Evolutionary conservation across 2,797 vertebrate species (phyloP).

Genomic region (Gobio occitaniae): DNA sequence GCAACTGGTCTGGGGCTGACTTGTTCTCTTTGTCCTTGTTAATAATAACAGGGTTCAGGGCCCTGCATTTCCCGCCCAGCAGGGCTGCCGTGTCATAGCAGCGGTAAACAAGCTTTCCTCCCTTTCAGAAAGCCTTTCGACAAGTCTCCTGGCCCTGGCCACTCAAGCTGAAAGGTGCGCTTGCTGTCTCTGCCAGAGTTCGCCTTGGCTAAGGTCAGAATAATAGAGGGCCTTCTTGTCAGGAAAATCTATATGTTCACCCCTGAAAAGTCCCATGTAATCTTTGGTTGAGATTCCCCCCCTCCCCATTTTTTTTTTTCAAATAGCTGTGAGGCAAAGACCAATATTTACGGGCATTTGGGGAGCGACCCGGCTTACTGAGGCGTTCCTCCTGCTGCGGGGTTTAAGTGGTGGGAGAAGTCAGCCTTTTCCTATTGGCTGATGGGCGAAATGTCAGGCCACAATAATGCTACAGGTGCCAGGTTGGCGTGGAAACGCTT

Average conservation of each 20-base stretch:
- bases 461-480: conserved; percentile 73
- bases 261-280: conserved; percentile 74
- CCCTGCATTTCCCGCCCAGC: conserved; percentile 82
- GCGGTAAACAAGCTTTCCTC: conserved; percentile 84
- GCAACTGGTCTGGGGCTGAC: conserved; percentile 53
- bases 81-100: conserved; percentile 85
- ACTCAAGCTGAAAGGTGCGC: conserved; percentile 65
- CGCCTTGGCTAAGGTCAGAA: conserved; percentile 78
- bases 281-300: conserved; percentile 59
- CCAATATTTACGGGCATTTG: conserved; percentile 58
- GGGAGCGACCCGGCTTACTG: conserved; percentile 48
- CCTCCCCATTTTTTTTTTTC: neutral
- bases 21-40: conserved; percentile 88
- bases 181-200: conserved; percentile 74
- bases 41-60: conserved; percentile 88
- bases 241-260: conserved; percentile 84
- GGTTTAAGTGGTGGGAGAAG: conserved; percentile 51
- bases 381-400: conserved; percentile 54
- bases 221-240: conserved; percentile 75
- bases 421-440: conserved; percentile 60
- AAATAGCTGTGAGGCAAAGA: conserved; percentile 56
- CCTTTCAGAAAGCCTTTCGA: conserved; percentile 45
- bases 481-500: conserved; percentile 64
- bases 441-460: conserved; percentile 65
- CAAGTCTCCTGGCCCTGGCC: conserved; percentile 61